Base-by-base conservation (phyloP, 2,113 vertebrate species). In the Alexandromys fortis region DNA sequence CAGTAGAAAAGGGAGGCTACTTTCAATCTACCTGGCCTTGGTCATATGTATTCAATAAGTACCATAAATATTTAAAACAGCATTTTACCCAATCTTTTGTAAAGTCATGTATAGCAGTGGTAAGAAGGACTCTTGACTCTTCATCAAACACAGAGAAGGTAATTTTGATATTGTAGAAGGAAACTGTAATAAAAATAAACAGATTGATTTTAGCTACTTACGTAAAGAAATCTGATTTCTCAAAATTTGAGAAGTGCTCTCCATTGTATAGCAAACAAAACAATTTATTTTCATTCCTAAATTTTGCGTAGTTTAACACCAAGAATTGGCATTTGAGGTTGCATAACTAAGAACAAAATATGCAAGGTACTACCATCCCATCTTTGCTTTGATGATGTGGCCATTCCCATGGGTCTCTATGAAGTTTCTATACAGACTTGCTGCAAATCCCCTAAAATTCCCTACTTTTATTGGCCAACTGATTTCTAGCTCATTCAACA, bases 31-130 rank as follows among this genome's bases (percentile, higher is more conserved):
- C 16, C 72, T 19, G 26, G 5, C 70, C 5, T 68, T 93, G 30
- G 28, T 90, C 81, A 68, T 10, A 45, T 70, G 73, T 38, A 76
- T 89, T 96, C 92, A 61, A 85, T 17, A 90, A 86, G 12, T 86
- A 81, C 30, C n/a, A 90, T 89, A 96, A 95, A 96, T 90, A 97
- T 94, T 93, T 86, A 95, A 89, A 92, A 72, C 49, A 96, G 52
- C 22, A 94, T 91, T 98, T 98, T 96, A 98, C 98, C 98, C 98
- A 98, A 21, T 91, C 96, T 97, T 94, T 89, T 86, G 97, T 88
- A 90, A 98, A 91, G 61, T 95, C 97, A 61, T 92, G 96, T 94
- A 96, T 86, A 85, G 97, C 96, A 12, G 96, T 97, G 63, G 91
- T 98, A 92, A 98, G 89, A 3, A 81, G 94, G 65, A 81, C 73